Conservation (phyloP, 2,888 invertebrate genomes). For the Seira sanloemensis region DNA sequence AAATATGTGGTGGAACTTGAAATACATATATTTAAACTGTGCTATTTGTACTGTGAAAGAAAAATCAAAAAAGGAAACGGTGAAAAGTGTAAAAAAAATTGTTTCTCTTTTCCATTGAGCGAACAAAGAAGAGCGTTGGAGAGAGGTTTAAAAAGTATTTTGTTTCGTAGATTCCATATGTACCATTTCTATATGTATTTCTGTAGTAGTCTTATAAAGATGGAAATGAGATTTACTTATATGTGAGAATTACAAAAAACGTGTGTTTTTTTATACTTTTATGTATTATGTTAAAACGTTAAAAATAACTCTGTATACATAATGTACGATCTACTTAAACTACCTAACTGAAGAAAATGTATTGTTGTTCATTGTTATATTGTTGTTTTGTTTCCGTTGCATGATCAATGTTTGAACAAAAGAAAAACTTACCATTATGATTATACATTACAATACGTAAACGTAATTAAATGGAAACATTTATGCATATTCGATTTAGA, state of each 20-base stretch:
- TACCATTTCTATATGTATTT: constrained; percentile 7
- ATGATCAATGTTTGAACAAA: constrained; percentile 32
- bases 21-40: constrained; percentile 33
- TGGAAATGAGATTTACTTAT: not conserved
- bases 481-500: not conserved
- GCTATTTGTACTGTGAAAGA: constrained; percentile 55
- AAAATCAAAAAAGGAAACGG: not conserved
- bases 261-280: constrained; percentile 39
- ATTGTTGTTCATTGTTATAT: constrained; percentile 48
- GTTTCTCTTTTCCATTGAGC: not conserved
- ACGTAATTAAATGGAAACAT: not conserved
- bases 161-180: not conserved
- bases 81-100: not conserved
- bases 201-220: constrained; percentile 14
- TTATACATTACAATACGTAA: constrained; percentile 38
- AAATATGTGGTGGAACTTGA: not conserved
- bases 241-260: not conserved
- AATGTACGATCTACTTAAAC: constrained; percentile 28
- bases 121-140: not conserved
- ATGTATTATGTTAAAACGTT: constrained; percentile 9
- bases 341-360: constrained; percentile 34
- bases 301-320: constrained; percentile 17
- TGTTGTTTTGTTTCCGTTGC: constrained; percentile 46
- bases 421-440: constrained; percentile 40
- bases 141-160: not conserved